Base-by-base conservation (phyloP, 2,113 vertebrate species). In the Toxostoma redivivum region DNA sequence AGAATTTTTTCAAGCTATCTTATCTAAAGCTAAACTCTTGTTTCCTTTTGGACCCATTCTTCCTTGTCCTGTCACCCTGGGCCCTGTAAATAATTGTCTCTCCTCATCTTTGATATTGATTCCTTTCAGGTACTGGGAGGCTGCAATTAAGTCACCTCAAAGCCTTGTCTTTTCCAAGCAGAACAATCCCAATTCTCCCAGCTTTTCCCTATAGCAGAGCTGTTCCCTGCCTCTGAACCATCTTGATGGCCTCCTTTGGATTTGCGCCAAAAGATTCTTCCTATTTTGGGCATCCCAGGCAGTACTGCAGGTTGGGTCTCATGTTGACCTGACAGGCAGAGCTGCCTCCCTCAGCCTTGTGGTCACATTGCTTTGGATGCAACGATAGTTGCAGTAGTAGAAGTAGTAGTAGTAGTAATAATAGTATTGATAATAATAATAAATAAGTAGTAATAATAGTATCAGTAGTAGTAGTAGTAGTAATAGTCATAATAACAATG, bases 1-100 rank as follows among this genome's bases (percentile, higher is more conserved):
- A 45, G 11, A 51, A 7, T 31, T 62, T 72, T 37, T 33, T 33
- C 0, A 0, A 15, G 21, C 31, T 38, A 38, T 4, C 4, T 33
- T 38, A 33, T 7, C 4, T 38, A 27, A 62, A 27, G 3, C 11
- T 53, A 21, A 45, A 11, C 13, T 61, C 10, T 37, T 31, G 15
- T 35, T n/a, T 42, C 13, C 11, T 4, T 45, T 44, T 45, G 14
- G 31, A 53, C 9, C 9, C 7, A 10, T 45, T 62, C 7, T 4
- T 31, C 27, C 33, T 54, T 33, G 28, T 17, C 22, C 4, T 54
- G 14, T 54, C 11, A 27, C 33, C 38, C 5, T 22, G 45, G 13
- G 14, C 5, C 4, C 14, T 72, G 27, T 27, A 62, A 25, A 37
- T 24, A 72, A 44, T 44, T 44, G 22, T 33, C 31, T 42, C 16